phyloP scores from a whole-genome alignment of 2,888 invertebrate species.

The Tachina grossa region DNA sequence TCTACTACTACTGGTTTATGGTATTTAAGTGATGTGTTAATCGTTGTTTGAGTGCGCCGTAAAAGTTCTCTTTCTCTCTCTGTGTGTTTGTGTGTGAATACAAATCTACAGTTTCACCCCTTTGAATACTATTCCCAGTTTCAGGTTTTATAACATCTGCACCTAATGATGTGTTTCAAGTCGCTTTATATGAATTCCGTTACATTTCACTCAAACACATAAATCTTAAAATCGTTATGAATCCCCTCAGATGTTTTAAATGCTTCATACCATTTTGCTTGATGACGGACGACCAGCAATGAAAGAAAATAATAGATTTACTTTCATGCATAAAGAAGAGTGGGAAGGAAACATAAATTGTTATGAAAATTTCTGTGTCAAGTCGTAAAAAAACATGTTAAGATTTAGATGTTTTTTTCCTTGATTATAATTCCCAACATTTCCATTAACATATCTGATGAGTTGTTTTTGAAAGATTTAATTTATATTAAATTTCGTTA shows the following conservation, averaged over 20 bases:
- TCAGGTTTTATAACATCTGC: constrained; percentile 39
- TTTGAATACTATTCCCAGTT: neutral
- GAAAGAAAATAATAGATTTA: neutral
- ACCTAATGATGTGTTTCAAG: constrained; percentile 61
- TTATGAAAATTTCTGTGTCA: constrained; percentile 31
- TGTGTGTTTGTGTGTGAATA: neutral
- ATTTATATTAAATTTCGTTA: too few species aligned
- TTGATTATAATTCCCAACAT: neutral
- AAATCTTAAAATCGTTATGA: neutral
- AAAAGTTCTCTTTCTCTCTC: neutral
- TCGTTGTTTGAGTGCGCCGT: neutral
- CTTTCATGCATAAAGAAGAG: neutral
- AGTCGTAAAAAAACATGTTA: neutral
- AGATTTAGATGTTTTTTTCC: neutral
- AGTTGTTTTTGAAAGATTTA: too few species aligned
- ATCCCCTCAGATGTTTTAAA: constrained; percentile 20
- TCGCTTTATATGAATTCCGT: constrained; percentile 31
- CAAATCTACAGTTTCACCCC: neutral
- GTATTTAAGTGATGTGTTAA: constrained; percentile 28
- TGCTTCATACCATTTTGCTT: neutral
- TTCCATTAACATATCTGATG: too few species aligned
- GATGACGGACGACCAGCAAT: neutral
- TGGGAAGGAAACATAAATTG: constrained; percentile 23
- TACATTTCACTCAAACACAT: constrained; percentile 7
- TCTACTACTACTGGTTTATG: neutral